Evolutionary conservation across 2,797 vertebrate species (phyloP).

Genomic region (Labeo calbasu): DNA sequence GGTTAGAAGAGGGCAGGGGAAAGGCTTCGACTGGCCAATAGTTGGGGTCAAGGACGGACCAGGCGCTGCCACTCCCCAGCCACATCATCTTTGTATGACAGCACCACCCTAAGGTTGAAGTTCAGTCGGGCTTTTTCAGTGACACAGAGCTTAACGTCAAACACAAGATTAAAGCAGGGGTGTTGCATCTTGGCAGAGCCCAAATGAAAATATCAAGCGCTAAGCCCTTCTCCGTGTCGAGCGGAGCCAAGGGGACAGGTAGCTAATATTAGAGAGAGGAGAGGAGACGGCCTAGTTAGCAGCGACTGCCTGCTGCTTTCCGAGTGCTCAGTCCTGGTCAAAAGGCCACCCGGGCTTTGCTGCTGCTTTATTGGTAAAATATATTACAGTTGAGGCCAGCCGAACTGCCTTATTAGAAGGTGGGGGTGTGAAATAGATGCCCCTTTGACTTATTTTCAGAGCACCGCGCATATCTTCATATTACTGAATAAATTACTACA

Average conservation of each 20-base stretch:
- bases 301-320: conserved; percentile 75
- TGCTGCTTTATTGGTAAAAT: conserved; percentile 79
- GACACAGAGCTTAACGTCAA: conserved; percentile 87
- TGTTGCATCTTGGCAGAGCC: conserved; percentile 83
- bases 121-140: conserved; percentile 88
- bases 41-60: conserved; percentile 81
- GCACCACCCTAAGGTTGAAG: conserved; percentile 84
- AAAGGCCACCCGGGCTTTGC: conserved; percentile 73
- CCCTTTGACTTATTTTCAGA: conserved; percentile 70
- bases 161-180: conserved; percentile 90
- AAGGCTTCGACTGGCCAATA: conserved; percentile 78
- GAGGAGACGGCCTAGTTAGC: conserved; percentile 80
- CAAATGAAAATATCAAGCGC: conserved; percentile 92
- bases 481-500: conserved; percentile 74
- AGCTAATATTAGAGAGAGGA: conserved; percentile 83
- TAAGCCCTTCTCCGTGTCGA: conserved; percentile 78
- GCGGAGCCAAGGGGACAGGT: conserved; percentile 82
- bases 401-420: conserved; percentile 79
- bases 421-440: conserved; percentile 75
- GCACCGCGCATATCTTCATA: conserved; percentile 76
- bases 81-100: conserved; percentile 82
- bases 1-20: conserved; percentile 78
- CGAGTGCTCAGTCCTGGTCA: conserved; percentile 73
- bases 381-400: conserved; percentile 83
- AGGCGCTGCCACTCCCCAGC: conserved; percentile 70